These are phyloP conservation scores for Tortrix viridana DNA, from an alignment of 2,888 invertebrate genomes.

Conservation along the genomic window DNA sequence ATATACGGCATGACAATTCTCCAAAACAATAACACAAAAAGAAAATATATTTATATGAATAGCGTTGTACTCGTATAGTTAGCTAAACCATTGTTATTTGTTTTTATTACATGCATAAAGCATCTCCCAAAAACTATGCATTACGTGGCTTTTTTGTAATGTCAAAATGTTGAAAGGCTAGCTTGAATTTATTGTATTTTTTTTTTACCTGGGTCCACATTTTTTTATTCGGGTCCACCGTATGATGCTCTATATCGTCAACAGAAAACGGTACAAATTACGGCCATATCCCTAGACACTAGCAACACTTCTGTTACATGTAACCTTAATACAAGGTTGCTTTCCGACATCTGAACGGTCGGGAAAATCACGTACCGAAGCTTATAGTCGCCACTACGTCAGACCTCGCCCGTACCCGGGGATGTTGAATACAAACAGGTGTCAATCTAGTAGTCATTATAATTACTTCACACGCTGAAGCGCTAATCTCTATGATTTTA, in stretches of 20 bases:
- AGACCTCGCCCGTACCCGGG: slow-evolving; percentile 24
- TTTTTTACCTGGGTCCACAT: no score
- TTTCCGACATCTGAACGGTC: slow-evolving; percentile 13
- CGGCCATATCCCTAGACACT: slow-evolving; percentile 2
- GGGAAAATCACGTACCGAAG: slow-evolving; percentile 29
- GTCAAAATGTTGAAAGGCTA: no score
- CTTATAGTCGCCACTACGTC: slow-evolving; percentile 24
- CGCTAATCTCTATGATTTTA: slow-evolving; percentile 31
- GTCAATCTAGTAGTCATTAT: slow-evolving; percentile 32
- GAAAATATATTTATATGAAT: no score
- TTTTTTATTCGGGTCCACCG: no score
- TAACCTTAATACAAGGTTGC: slow-evolving; percentile 1
- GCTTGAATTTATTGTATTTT: no score
- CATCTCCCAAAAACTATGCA: no score
- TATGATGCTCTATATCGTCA: not conserved
- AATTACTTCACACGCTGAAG: slow-evolving; percentile 35
- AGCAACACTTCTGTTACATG: not conserved
- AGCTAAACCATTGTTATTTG: no score
- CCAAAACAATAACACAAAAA: no score
- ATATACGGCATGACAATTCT: no score
- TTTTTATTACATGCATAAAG: no score
- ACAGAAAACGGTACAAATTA: not conserved
- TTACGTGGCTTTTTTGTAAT: no score
- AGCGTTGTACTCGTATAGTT: no score
- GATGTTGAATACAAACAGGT: slow-evolving; percentile 30